Conservation (phyloP, 1,140 invertebrate species). For the Hydropsyche tenuis region DNA sequence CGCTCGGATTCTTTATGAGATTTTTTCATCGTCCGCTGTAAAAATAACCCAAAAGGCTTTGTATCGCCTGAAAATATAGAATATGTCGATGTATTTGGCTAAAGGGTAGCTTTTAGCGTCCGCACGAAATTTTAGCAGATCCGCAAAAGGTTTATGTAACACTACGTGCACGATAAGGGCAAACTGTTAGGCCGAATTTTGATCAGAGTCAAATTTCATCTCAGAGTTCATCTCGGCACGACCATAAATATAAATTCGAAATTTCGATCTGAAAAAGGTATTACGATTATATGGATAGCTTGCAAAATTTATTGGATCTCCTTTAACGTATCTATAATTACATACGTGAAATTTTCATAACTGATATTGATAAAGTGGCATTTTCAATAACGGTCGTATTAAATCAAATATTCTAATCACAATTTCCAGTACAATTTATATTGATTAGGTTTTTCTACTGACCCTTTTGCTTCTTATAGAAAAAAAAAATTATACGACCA, state of each 20-base stretch:
- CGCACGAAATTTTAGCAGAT: not conserved
- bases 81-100: not conserved
- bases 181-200: not conserved
- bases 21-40: constrained; percentile 1
- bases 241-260: constrained; percentile 3
- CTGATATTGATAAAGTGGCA: too few species aligned
- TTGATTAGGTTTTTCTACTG: too few species aligned
- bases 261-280: too few species aligned
- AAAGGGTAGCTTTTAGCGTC: not conserved
- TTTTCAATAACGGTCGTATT: too few species aligned
- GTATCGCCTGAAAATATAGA: not conserved
- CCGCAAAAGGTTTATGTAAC: not conserved
- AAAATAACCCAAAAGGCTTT: not conserved
- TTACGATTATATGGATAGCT: too few species aligned
- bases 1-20: not conserved
- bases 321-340: too few species aligned
- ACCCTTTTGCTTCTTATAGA: too few species aligned
- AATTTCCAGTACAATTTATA: too few species aligned
- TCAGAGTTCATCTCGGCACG: not conserved
- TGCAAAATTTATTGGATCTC: too few species aligned
- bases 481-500: too few species aligned
- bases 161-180: constrained; percentile 3
- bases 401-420: too few species aligned
- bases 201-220: constrained; percentile 17
- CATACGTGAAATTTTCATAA: too few species aligned